Conservation (phyloP, 2,888 invertebrate genomes). For the Atrina japonica region DNA sequence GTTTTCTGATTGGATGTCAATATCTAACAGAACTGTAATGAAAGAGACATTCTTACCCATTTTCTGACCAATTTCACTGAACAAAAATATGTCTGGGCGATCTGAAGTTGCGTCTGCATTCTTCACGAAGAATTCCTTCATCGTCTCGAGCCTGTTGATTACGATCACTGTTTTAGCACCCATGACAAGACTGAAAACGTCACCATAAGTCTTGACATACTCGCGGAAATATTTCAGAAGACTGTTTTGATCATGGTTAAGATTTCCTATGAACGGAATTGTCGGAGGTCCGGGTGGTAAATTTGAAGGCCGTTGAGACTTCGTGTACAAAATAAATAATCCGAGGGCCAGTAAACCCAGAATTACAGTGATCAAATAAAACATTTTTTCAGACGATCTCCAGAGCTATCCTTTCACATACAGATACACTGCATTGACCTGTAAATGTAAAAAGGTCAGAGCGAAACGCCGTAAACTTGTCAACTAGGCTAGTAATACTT, state of each 20-base stretch:
- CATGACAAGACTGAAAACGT: conserved; percentile 39
- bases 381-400: not conserved
- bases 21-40: too few relatives aligned
- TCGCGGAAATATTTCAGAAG: not conserved
- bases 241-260: not conserved
- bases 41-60: not conserved
- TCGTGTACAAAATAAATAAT: conserved; percentile 8
- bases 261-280: conserved; percentile 7
- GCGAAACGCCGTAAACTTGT: too few relatives aligned
- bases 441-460: too few relatives aligned
- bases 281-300: conserved; percentile 9
- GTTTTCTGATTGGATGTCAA: too few relatives aligned
- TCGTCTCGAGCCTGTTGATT: conserved; percentile 36
- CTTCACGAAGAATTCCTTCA: conserved; percentile 41
- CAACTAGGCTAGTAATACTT: too few relatives aligned
- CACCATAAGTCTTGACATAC: conserved; percentile 33
- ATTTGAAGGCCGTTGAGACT: not conserved
- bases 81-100: conserved; percentile 22
- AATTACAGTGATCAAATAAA: not conserved
- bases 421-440: too few relatives aligned
- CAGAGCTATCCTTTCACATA: too few relatives aligned
- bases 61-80: not conserved
- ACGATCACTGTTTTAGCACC: conserved; percentile 33
- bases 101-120: conserved; percentile 26
- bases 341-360: not conserved